Evolutionary conservation across 2,113 vertebrate genomes (phyloP).

Genomic region (Onychostruthus taczanowskii): DNA sequence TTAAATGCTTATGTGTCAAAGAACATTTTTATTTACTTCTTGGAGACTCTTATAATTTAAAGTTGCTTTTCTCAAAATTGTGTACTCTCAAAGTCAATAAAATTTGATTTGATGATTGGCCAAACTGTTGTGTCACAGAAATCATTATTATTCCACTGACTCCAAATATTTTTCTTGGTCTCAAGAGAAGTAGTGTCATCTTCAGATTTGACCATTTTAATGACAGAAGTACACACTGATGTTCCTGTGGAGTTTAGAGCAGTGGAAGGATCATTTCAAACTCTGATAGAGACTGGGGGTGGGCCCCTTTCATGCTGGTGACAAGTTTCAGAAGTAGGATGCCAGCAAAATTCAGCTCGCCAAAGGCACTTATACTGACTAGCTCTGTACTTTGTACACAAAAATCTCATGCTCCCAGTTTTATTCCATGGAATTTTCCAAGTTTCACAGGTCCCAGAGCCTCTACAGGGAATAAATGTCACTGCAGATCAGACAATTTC

Average conservation of each 20-base stretch:
- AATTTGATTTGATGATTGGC: background rate
- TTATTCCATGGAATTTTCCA: background rate
- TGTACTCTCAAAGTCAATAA: background rate
- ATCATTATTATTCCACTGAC: background rate
- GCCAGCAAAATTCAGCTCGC: background rate
- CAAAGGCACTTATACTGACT: background rate
- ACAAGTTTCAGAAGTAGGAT: background rate
- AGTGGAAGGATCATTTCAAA: background rate
- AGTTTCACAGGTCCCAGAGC: background rate
- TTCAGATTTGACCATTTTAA: background rate
- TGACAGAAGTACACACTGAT: background rate
- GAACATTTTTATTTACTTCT: background rate
- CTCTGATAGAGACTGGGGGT: background rate
- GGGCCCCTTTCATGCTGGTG: background rate
- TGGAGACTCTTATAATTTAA: background rate
- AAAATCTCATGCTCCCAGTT: background rate
- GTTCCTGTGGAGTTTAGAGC: background rate
- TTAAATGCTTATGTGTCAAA: background rate
- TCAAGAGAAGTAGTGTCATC: background rate
- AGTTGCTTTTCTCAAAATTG: background rate
- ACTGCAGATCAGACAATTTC: background rate
- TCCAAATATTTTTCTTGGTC: background rate
- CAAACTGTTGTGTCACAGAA: background rate
- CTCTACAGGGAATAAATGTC: background rate
- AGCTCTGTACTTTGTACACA: background rate